Evolutionary conservation across 2,113 vertebrate genomes (phyloP), one percentile per base, ranked within the genome.

Genomic region (Neolamprologus sp.): DNA sequence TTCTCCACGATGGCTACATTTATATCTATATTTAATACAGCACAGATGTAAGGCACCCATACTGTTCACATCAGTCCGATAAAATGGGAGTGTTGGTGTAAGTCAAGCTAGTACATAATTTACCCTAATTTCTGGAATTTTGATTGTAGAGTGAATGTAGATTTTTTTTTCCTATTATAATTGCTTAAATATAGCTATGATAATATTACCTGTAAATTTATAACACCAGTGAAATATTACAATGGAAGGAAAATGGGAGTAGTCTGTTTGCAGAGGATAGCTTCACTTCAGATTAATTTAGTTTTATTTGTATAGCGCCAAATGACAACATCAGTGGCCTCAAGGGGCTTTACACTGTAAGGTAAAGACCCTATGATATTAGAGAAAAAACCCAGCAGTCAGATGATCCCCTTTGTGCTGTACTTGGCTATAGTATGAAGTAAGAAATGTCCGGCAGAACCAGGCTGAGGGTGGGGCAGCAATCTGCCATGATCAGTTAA

Each of bases 11-110:
- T 78, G 7, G 23, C 23, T 30, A 47, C 8, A 75, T 11, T 45
- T 47, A 17, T 75, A 28, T 17, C 14, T 47, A 47, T 28, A 47
- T 45, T 16, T 75, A 75, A 75, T 28, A 47, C 4, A 75, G 40
- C 9, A 47, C 37, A 45, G 68, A 47, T 73, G 23, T 30, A 47
- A 17, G 23, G 23, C 40, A 0, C 0, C 9, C 9, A 75, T 17
- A 47, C 16, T 47, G 23, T 75, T 28, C 40, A 28, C 71, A 75
- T 47, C 40, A 47, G 14, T 75, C 71, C 26, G 23, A 49, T 75
- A 19, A 2, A 75, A 47, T 75, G 9, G 14, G 71, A 75, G 7
- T 19, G n/a, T 7, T 75, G 3, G 23, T 75, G 21, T 47, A 26
- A 73, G 2, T 73, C 14, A 73, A 26, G 14, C 23, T 45, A 47